Conservation (phyloP, 2,888 invertebrate species). For the Sphinx pinastri region DNA sequence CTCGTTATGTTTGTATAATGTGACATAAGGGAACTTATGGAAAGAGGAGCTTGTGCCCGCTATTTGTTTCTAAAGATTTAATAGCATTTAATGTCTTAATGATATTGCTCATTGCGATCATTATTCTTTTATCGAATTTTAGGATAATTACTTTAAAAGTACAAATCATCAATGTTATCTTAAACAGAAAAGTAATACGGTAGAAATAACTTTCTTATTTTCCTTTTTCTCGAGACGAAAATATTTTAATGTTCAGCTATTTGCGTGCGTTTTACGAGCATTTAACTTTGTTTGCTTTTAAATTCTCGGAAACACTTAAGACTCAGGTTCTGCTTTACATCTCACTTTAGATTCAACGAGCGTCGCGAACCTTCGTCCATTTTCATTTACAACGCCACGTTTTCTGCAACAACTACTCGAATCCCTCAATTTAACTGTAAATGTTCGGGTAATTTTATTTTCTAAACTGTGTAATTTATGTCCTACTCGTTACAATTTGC, state of each 20-base stretch:
- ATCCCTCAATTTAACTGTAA: conserved; percentile 1
- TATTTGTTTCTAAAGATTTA: not conserved
- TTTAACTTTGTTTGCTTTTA: conserved; percentile 19
- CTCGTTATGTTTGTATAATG: conserved; percentile 3
- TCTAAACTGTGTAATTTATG: conserved; percentile 9
- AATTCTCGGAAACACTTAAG: conserved; percentile 19
- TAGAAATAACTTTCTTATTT: not conserved
- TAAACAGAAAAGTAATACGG: too few relatives aligned
- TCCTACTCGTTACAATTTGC: conserved; percentile 6
- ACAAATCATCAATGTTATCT: too few relatives aligned
- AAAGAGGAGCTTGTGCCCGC: too few relatives aligned
- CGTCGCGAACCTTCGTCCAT: conserved; percentile 12
- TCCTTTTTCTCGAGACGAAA: not conserved
- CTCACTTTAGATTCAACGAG: conserved; percentile 11
- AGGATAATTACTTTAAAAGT: too few relatives aligned
- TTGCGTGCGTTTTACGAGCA: conserved; percentile 1
- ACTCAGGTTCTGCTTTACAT: not conserved
- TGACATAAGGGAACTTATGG: not conserved
- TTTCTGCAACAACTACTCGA: not conserved
- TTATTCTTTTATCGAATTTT: too few relatives aligned
- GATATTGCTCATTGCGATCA: too few relatives aligned
- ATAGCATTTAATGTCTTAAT: too few relatives aligned
- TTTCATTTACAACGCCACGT: not conserved
- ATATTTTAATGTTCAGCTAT: not conserved
- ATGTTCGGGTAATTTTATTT: not conserved